Evolutionary conservation across 1,140 invertebrate genomes (phyloP).

Genomic region (Dendroctonus ponderosae): DNA sequence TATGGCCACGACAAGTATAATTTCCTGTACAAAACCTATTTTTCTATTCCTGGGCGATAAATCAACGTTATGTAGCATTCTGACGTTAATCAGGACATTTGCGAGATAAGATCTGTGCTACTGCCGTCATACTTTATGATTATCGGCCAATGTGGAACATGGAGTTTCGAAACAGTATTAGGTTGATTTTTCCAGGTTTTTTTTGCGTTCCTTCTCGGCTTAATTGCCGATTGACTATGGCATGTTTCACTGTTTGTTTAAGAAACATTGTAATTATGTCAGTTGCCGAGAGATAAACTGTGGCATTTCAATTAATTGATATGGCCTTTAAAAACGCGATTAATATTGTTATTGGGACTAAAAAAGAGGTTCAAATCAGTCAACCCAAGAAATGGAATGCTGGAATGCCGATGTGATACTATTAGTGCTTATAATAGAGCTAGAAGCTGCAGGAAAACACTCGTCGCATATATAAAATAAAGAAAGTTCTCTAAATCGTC

Average conservation of each 20-base stretch:
- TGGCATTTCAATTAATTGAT: too few species aligned
- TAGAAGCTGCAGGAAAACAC: too few species aligned
- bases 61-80: slow-evolving; percentile 16
- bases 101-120: slow-evolving; percentile 15
- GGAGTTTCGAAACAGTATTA: slow-evolving; percentile 1
- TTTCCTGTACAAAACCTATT: slow-evolving; percentile 9
- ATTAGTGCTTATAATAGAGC: too few species aligned
- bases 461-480: too few species aligned
- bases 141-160: slow-evolving; percentile 9
- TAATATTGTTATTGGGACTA: too few species aligned
- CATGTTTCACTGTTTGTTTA: not conserved
- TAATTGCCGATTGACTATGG: slow-evolving; percentile 9
- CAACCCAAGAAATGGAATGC: too few species aligned
- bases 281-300: too few species aligned
- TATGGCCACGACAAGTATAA: slow-evolving; percentile 8
- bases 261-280: too few species aligned
- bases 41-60: slow-evolving; percentile 7
- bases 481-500: too few species aligned
- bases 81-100: slow-evolving; percentile 20
- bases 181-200: not conserved
- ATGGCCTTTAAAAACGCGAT: too few species aligned
- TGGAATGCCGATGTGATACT: too few species aligned
- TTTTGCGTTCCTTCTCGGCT: not conserved
- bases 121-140: slow-evolving; percentile 13
- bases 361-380: too few species aligned